These are phyloP conservation scores for Regulus satrapa DNA, from an alignment of 2,113 vertebrate species.

Conservation along the genomic window DNA sequence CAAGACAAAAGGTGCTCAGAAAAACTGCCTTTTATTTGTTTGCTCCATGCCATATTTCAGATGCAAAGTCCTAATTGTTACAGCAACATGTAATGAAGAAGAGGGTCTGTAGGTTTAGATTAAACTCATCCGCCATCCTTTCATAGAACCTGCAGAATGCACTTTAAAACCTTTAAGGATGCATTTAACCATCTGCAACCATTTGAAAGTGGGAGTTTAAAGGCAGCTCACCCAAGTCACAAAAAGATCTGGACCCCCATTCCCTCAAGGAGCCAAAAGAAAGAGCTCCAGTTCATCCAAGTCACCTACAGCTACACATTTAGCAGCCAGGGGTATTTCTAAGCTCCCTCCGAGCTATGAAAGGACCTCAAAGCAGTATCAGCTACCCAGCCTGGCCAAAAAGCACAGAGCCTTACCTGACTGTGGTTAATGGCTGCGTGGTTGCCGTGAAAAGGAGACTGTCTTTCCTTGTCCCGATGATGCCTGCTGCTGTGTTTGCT, in stretches of 20 bases:
- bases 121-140: neutral
- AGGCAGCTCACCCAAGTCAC: neutral
- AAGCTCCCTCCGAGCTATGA: neutral
- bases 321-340: neutral
- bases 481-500: constrained; percentile 98
- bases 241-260: neutral
- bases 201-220: neutral
- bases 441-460: constrained; percentile 97
- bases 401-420: constrained; percentile 78
- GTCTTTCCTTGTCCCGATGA: constrained; percentile 95
- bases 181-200: neutral
- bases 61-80: neutral
- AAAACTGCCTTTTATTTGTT: neutral
- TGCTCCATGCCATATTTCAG: neutral
- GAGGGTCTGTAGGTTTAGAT: neutral
- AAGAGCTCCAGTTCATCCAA: neutral
- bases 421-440: constrained; percentile 91
- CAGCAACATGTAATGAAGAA: neutral
- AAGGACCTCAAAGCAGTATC: neutral
- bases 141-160: neutral
- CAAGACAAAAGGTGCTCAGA: neutral
- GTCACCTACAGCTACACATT: neutral
- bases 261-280: neutral
- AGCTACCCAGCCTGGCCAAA: neutral
- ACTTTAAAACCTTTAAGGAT: neutral